Conservation (phyloP, 2,113 vertebrate genomes). For the Bombycilla garrulus region DNA sequence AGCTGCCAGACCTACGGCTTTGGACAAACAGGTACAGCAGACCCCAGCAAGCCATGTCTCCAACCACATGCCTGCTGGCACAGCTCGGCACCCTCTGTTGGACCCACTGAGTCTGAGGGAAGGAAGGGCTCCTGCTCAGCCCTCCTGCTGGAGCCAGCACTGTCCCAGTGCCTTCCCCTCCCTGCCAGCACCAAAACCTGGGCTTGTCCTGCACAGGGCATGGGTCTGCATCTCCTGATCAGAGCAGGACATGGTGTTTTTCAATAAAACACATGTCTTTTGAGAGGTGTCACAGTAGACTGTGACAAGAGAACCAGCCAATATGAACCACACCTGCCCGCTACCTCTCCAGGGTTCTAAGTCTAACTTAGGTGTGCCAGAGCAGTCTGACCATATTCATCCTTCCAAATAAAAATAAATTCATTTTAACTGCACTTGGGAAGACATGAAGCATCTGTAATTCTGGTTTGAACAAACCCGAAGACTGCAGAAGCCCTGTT, state of each 20-base stretch:
- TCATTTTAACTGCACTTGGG: background rate
- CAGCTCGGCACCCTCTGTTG: background rate
- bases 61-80: background rate
- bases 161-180: background rate
- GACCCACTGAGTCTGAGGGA: background rate
- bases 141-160: background rate
- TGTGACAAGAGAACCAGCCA: background rate
- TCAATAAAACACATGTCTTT: background rate
- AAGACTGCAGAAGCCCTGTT: background rate
- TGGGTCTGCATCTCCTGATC: background rate
- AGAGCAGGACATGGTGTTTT: rapidly evolving
- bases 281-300: background rate
- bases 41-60: background rate
- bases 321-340: background rate
- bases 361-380: background rate
- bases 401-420: background rate
- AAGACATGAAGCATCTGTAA: background rate
- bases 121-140: background rate
- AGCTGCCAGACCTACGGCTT: background rate
- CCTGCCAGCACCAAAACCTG: background rate
- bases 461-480: background rate
- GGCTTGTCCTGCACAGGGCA: background rate
- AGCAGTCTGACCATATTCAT: background rate
- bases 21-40: background rate
- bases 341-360: background rate